A percentile compares a stretch with the other conserved stretches of the same genome.
phyloP scores from a whole-genome alignment of 2,888 invertebrate genomes.

The Caenorhabditis doughertyi region DNA sequence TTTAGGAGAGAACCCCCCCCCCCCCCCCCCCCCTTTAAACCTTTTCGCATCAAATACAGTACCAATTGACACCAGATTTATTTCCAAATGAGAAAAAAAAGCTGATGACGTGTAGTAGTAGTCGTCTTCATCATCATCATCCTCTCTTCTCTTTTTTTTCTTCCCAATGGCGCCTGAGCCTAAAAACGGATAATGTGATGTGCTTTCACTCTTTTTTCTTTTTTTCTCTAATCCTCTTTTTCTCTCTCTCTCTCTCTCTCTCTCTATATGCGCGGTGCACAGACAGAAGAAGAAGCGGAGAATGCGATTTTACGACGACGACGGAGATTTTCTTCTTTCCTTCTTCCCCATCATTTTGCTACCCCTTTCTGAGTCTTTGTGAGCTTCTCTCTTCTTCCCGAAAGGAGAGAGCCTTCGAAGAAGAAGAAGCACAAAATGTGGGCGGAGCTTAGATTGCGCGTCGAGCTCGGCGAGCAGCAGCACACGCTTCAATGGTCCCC shows the following conservation, averaged over 20 bases:
- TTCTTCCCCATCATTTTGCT: constrained; percentile 39
- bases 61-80: too few species aligned
- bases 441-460: constrained; percentile 17
- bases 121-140: constrained; percentile 7
- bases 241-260: neutral
- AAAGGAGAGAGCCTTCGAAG: neutral
- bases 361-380: constrained; percentile 12
- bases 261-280: neutral
- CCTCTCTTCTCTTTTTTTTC: neutral
- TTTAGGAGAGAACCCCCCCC: too few species aligned
- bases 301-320: constrained; percentile 45
- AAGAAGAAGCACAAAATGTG: constrained; percentile 3
- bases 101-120: constrained; percentile 18
- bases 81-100: too few species aligned
- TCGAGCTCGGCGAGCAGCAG: neutral
- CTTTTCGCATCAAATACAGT: neutral
- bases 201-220: too few species aligned
- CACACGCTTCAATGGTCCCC: constrained; percentile 55
- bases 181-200: constrained; percentile 56
- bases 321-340: constrained; percentile 48
- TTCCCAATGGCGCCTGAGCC: neutral
- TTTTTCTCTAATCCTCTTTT: constrained; percentile 8
- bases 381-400: too few species aligned
- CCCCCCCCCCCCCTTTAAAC: too few species aligned
- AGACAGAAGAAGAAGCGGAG: neutral